These are phyloP conservation scores for Dinomys branickii DNA, from an alignment of 2,113 vertebrate genomes.

Conservation along the genomic window DNA sequence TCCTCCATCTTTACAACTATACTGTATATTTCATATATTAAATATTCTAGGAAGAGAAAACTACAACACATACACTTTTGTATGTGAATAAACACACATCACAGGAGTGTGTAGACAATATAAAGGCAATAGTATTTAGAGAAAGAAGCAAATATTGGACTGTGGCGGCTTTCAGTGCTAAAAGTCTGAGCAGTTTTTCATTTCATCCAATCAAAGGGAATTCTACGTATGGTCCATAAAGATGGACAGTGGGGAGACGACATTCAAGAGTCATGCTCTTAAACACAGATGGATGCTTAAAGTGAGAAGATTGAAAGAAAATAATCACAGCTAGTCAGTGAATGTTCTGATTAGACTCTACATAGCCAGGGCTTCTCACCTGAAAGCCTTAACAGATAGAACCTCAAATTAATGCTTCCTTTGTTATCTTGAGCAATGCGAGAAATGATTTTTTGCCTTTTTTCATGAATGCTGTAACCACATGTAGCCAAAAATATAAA, in stretches of 20 bases:
- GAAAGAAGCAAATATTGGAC: not conserved
- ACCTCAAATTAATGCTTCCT: conserved; percentile 5
- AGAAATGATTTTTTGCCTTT: conserved; percentile 57
- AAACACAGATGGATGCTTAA: not conserved
- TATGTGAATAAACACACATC: not conserved
- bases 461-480: conserved; percentile 20
- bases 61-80: not conserved
- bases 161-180: not conserved
- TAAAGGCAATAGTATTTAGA: not conserved
- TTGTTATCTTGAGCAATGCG: not conserved
- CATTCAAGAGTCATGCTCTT: not conserved
- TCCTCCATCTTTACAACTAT: not conserved
- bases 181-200: conserved; percentile 15
- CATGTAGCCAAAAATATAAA: not conserved
- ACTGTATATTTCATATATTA: not conserved
- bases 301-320: conserved; percentile 9
- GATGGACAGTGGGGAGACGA: not conserved
- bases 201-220: not conserved
- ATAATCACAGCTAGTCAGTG: not conserved
- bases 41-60: not conserved
- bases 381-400: not conserved
- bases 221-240: not conserved
- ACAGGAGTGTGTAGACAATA: not conserved
- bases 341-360: conserved; percentile 23
- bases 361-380: conserved; percentile 31